phyloP scores from a whole-genome alignment of 2,113 vertebrate genomes.

The Lasiurus cinereus region DNA sequence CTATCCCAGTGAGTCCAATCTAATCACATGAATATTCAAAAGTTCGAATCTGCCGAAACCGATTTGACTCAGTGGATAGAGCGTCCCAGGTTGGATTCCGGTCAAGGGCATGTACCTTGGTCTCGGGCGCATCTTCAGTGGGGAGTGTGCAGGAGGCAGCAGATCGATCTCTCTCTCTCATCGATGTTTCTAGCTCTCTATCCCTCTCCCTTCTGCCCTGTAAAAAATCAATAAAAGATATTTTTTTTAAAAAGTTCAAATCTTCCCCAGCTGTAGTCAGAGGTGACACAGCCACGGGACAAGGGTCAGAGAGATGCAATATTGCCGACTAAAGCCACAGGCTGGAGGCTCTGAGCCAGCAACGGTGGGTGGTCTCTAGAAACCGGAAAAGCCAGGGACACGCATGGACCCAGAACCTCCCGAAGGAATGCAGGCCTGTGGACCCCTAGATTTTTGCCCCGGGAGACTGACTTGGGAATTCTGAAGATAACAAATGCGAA shows the following conservation, averaged over 20 bases:
- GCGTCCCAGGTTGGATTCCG: no score
- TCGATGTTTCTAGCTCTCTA: no score
- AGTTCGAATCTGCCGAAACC: no score
- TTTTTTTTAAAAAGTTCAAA: neutral
- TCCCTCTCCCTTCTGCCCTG: no score
- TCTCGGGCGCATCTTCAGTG: no score
- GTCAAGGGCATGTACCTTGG: no score
- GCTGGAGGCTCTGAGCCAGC: neutral
- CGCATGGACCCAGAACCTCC: fast-evolving
- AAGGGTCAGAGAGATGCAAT: neutral
- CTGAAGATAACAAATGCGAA: neutral
- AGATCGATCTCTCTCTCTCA: no score
- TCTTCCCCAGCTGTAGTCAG: neutral
- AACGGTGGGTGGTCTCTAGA: neutral
- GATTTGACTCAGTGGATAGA: no score
- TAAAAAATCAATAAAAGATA: no score
- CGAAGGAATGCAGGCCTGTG: fast-evolving
- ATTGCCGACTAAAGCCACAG: fast-evolving
- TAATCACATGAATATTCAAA: neutral
- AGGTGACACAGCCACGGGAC: neutral
- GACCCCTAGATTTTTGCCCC: neutral
- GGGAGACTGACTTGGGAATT: neutral
- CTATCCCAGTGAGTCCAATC: neutral
- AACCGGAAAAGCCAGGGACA: neutral
- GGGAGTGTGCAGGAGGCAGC: no score